Conservation (phyloP, 2,113 vertebrate genomes). For the Pelvicachromis taeniatus region DNA sequence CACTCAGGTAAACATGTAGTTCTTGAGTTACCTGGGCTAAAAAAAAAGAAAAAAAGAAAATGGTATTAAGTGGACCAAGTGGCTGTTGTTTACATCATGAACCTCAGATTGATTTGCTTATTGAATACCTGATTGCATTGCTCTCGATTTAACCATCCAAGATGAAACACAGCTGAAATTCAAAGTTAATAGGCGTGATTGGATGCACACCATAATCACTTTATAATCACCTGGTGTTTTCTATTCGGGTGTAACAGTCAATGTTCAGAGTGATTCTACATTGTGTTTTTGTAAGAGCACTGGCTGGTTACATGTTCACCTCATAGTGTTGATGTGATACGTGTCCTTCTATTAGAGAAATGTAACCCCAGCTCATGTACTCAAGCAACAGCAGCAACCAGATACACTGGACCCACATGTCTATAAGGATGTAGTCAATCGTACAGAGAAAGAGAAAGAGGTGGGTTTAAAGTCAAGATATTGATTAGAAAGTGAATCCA, state of each 20-base stretch:
- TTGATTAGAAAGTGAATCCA: not conserved
- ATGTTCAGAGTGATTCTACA: conserved; percentile 1
- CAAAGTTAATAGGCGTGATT: not conserved
- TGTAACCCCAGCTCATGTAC: not conserved
- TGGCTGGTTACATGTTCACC: not conserved
- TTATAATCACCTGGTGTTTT: not conserved
- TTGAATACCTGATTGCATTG: conserved; percentile 20
- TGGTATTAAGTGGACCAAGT: not conserved
- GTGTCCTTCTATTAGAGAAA: not conserved
- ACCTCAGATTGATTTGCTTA: conserved; percentile 19
- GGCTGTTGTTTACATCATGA: not conserved
- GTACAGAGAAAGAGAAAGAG: not conserved
- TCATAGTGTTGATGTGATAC: not conserved
- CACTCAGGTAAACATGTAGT: not conserved
- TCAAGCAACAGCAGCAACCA: not conserved
- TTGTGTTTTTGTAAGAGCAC: not conserved
- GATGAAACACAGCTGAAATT: conserved; percentile 1
- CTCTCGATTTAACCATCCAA: not conserved
- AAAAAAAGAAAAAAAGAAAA: conserved; percentile 15
- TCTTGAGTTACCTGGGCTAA: not conserved
- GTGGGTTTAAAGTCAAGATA: not conserved
- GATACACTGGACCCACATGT: not conserved
- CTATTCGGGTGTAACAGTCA: not conserved
- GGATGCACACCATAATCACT: not conserved
- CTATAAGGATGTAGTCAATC: not conserved